Conservation (phyloP, 2,113 vertebrate species). For the Opisthocomus hoazin region DNA sequence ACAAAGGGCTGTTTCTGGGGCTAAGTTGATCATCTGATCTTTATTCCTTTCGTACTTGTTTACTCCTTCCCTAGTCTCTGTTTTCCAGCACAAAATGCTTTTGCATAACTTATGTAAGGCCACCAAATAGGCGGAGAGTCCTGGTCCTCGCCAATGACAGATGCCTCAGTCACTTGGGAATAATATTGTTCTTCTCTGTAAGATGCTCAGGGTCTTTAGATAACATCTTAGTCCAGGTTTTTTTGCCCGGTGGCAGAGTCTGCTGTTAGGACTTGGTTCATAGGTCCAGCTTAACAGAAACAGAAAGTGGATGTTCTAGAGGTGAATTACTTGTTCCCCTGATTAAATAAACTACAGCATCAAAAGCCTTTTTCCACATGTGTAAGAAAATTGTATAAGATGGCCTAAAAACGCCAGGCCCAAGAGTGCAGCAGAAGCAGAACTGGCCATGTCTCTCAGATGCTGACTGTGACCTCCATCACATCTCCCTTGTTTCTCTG, state of each 20-base stretch:
- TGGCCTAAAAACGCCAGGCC: neutral
- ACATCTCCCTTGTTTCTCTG: neutral
- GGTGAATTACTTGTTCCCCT: neutral
- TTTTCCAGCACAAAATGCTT: neutral
- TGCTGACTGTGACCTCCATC: neutral
- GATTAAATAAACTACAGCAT: neutral
- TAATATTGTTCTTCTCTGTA: neutral
- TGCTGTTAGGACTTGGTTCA: neutral
- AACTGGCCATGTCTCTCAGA: neutral
- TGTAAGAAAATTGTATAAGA: neutral
- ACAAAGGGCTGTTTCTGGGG: neutral
- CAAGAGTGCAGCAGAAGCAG: neutral
- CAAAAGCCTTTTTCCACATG: accelerated
- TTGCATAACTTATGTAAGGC: neutral
- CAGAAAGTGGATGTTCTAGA: neutral
- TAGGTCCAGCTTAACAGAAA: neutral
- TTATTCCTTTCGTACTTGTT: neutral
- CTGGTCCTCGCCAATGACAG: neutral
- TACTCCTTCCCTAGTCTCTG: neutral
- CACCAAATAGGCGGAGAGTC: neutral
- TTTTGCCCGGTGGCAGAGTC: neutral
- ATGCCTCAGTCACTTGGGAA: neutral
- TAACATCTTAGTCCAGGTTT: accelerated
- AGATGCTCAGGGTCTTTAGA: neutral
- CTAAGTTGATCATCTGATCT: neutral